phyloP scores from a whole-genome alignment of 2,888 invertebrate genomes.

The Ashinkailepas kermadecensis region DNA sequence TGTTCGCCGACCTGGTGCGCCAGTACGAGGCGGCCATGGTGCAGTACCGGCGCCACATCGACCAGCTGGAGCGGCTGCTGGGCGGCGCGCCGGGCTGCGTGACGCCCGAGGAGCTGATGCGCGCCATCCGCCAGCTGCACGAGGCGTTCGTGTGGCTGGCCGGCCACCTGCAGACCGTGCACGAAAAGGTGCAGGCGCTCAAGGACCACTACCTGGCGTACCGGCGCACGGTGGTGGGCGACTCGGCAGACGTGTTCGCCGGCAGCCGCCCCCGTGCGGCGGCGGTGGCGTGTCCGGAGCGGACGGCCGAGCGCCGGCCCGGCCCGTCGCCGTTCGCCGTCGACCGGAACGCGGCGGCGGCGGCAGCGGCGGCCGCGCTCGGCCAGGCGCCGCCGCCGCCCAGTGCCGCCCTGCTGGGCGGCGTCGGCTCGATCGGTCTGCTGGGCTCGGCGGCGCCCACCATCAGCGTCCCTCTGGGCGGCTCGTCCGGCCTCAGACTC shows the following conservation, averaged over 20 bases:
- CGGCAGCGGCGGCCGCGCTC: neutral
- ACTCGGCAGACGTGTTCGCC: constrained; percentile 68
- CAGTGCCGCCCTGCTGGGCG: neutral
- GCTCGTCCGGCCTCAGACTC: neutral
- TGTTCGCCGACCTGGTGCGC: constrained; percentile 59
- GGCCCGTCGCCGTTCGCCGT: constrained; percentile 15
- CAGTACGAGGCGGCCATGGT: constrained; percentile 63
- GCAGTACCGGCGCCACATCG: constrained; percentile 41
- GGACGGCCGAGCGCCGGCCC: neutral
- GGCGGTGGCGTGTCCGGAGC: neutral
- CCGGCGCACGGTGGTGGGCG: constrained; percentile 66
- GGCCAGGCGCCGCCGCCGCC: neutral
- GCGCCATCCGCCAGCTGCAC: constrained; percentile 71
- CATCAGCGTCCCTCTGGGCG: neutral
- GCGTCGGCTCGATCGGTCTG: neutral
- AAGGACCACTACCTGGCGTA: constrained; percentile 78
- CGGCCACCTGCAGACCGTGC: constrained; percentile 74
- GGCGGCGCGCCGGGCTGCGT: neutral
- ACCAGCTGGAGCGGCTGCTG: constrained; percentile 9
- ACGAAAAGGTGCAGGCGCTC: constrained; percentile 63
- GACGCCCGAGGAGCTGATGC: constrained; percentile 53
- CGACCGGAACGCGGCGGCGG: neutral
- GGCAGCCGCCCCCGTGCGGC: neutral
- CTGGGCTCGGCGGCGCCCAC: neutral
- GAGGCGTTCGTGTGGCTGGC: constrained; percentile 79